Percentiles rank a stretch among this genome's conserved stretches.
Conservation (phyloP, 2,888 invertebrate species). For the Creontiades dilutus region DNA sequence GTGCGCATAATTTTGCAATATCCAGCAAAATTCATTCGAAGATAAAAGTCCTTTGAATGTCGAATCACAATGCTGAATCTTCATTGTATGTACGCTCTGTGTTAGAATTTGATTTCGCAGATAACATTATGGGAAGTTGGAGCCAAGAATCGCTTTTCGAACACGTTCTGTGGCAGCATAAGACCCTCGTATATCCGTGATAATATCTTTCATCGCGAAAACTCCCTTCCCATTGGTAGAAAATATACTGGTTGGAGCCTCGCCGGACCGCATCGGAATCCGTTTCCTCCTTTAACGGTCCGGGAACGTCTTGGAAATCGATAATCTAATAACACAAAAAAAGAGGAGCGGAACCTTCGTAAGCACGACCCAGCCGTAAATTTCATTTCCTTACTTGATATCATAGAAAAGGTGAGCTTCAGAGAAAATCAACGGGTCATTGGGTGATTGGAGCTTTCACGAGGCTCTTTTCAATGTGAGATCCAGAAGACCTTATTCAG, state of each 20-base stretch:
- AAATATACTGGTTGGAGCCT: background rate
- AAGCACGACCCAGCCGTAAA: constrained; percentile 27
- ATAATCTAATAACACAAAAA: constrained; percentile 41
- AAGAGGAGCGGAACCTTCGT: background rate
- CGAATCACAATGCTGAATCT: background rate
- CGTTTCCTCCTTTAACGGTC: background rate
- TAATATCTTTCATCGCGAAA: constrained; percentile 22
- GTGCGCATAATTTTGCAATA: no score
- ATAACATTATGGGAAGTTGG: background rate
- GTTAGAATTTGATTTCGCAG: background rate
- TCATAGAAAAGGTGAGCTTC: constrained; percentile 5
- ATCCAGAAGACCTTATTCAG: background rate
- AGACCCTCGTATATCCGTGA: background rate
- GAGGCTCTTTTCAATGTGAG: background rate
- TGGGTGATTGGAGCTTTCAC: constrained; percentile 34
- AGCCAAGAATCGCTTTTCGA: constrained; percentile 1
- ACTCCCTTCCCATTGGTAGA: background rate
- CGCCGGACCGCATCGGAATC: constrained; percentile 1
- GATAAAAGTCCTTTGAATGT: background rate
- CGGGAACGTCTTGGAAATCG: constrained; percentile 15
- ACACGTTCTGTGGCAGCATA: background rate
- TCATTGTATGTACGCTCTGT: background rate
- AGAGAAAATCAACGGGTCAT: constrained; percentile 50
- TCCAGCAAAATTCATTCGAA: no score
- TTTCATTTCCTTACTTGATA: constrained; percentile 44